Evolutionary conservation across 2,113 vertebrate species (phyloP), one percentile per base, ranked within the genome.

Genomic region (Picathartes gymnocephalus): DNA sequence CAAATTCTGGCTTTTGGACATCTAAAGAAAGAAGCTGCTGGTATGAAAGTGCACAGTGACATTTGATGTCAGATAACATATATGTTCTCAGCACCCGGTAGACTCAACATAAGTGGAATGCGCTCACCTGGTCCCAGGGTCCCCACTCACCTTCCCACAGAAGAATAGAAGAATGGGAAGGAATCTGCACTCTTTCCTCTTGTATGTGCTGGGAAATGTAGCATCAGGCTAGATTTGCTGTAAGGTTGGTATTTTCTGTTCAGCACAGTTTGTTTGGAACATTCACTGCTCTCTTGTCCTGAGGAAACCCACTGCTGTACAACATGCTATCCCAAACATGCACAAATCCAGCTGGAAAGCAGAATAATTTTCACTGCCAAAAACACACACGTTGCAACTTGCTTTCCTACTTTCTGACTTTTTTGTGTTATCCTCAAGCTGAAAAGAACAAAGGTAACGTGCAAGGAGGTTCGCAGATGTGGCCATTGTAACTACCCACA

Each of bases 371-470:
- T 80, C 19, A 35, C 54, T 66, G 45, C 74, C 53, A 76, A 23
- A 87, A 81, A 1, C 17, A 47, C 14, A 74, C 35, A 33, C 0
- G 2, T 54, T 80, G 37, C 78, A 76, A 21, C 79, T 72, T 80
- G 25, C 18, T 61, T 82, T 92, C n/a, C 15, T 93, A 9, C 22
- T 56, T 87, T 40, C 56, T 64, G 61, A 45, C 56, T 84, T 78
- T 78, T 44, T 54, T 0, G 0, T 61, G 12, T 21, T 61, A 61
- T 44, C 11, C 62, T 65, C 45, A 48, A 45, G 4, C 25, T 48
- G 45, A 44, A 80, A 93, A 80, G 62, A 74, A n/a, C 40, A 79
- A 84, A 22, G 21, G 15, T 71, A 48, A 28, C 10, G 3, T 39
- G 50, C 65, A 65, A 54, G 13, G 10, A 31, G 21, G n/a, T 77